phyloP scores from a whole-genome alignment of 2,113 vertebrate genomes.

The Catharus bicknelli region DNA sequence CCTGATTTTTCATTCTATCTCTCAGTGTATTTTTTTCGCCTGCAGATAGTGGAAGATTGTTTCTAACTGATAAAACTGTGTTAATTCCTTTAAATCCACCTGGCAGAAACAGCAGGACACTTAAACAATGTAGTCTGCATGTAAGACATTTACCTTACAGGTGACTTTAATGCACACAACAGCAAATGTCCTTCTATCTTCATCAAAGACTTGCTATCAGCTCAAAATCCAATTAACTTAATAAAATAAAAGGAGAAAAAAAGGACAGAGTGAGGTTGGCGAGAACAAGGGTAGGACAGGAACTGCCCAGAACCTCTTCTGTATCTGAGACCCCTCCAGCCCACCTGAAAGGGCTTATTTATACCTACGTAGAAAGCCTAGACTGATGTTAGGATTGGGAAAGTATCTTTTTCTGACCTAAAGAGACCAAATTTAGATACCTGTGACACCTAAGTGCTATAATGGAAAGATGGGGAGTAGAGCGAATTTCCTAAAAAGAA shows the following conservation, averaged over 20 bases:
- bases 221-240: background rate
- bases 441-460: background rate
- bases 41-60: background rate
- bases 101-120: background rate
- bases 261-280: rapidly evolving
- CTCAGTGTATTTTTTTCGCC: background rate
- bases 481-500: rapidly evolving
- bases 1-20: background rate
- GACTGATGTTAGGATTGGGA: background rate
- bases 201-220: background rate
- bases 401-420: background rate
- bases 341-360: background rate
- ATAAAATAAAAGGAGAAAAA: background rate
- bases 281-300: background rate
- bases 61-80: background rate
- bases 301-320: background rate
- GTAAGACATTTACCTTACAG: background rate
- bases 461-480: background rate
- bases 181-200: background rate
- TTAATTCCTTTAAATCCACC: background rate
- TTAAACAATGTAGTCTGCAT: background rate
- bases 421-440: background rate
- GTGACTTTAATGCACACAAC: background rate
- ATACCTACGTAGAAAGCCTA: background rate
- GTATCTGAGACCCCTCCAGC: background rate